Base-by-base conservation (phyloP, 2,888 invertebrate genomes). In the Drosophila leonis region DNA sequence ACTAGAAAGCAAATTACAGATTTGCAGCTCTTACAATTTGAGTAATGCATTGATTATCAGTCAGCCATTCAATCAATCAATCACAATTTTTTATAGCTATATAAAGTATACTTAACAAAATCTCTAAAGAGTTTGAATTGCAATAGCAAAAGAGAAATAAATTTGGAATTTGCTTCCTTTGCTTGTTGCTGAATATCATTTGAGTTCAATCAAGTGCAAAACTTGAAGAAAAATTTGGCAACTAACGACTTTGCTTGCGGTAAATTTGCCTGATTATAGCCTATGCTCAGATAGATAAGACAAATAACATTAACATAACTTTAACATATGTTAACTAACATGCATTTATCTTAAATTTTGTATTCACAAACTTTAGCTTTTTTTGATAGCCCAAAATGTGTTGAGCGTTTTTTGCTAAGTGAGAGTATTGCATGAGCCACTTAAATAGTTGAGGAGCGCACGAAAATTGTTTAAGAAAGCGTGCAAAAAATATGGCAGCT, bases 221-320 rank as follows among this genome's bases (percentile, higher is more conserved):
- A 81, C 77, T 78, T 83, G 71, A 72, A 76, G 88, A 91, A 89
- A 90, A 89, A 85, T 75, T 81, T 80, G 77, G 13, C 20, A 9
- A 15, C 55, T 24, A 24, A 24, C 24, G 24, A 24, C 24, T 24
- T 24, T 2, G 24, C 24, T 24, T 2, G 24, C 24, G 2, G 24
- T 24, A 24, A 4, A 3, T 24, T 24, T 24, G 24, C 24, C n/a
- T 7, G 33, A 15, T n/a, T 39, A n/a, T n/a, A 15, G n/a, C 5
- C 27, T 3, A 56, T 59, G 31, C 70, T 46, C 59, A 70, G 15
- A 39, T 20, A 24, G 24, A 3, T 24, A 2, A 7, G 4, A 15
- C 27, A 10, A 37, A 7, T 12, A 59, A 24, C 29, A 54, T 18
- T 0, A 20, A 20, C 51, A 12, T 15, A 8, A 5, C 54, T 2